These are phyloP conservation scores for Apeira syringaria DNA, from an alignment of 2,888 invertebrate species.

Conservation along the genomic window DNA sequence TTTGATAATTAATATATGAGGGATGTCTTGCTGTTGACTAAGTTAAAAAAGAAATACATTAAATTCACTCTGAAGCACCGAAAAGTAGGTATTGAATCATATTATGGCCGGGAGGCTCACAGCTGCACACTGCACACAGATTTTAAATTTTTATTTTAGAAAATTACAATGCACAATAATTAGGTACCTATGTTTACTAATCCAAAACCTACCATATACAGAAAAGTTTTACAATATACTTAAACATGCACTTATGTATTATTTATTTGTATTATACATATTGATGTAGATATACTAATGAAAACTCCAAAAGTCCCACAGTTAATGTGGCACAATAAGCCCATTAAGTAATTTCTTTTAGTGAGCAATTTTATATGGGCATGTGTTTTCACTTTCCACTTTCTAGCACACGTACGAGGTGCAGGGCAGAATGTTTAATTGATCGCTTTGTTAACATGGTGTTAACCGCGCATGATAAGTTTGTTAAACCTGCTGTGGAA, in stretches of 20 bases:
- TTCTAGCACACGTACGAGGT: slow-evolving; percentile 41
- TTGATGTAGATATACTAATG: too few relatives aligned
- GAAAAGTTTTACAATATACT: too few relatives aligned
- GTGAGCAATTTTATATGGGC: slow-evolving; percentile 46
- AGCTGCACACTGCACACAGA: too few relatives aligned
- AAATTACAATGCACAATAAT: too few relatives aligned
- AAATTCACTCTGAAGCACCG: too few relatives aligned
- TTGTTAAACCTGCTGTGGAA: neutral
- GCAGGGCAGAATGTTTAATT: slow-evolving; percentile 17
- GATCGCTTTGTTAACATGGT: slow-evolving; percentile 11
- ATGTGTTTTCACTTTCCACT: slow-evolving; percentile 49
- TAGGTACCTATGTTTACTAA: neutral
- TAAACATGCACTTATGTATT: neutral
- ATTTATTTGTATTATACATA: too few relatives aligned
- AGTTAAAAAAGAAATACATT: too few relatives aligned
- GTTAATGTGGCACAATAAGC: slow-evolving; percentile 24
- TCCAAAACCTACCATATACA: neutral
- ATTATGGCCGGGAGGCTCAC: too few relatives aligned
- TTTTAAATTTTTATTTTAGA: too few relatives aligned
- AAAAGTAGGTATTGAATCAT: too few relatives aligned
- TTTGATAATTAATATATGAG: too few relatives aligned
- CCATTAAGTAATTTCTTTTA: slow-evolving; percentile 37
- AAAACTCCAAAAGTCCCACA: slow-evolving; percentile 1
- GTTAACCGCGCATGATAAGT: neutral
- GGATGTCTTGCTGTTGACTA: too few relatives aligned